phyloP scores from a whole-genome alignment of 1,140 invertebrate genomes.

The Lamellibrachia luymesi region DNA sequence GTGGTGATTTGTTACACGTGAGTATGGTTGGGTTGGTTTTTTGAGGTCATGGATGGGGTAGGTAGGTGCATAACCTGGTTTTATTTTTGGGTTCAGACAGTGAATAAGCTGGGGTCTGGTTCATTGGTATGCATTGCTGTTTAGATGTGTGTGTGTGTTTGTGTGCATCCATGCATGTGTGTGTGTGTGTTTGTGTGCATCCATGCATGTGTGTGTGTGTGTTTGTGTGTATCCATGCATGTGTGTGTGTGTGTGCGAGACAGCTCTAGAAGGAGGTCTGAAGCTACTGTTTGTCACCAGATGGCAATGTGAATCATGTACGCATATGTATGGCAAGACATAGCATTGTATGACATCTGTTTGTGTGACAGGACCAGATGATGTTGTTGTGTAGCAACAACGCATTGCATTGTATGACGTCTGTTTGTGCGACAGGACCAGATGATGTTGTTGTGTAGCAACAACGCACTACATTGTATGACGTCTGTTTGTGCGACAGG shows the following conservation, averaged over 20 bases:
- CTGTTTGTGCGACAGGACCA: background rate
- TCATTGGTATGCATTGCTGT: background rate
- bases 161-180: background rate
- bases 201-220: background rate
- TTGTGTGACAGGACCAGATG: background rate
- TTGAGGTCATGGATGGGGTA: background rate
- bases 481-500: background rate
- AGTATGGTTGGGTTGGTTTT: background rate
- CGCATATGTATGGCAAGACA: background rate
- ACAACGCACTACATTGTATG: background rate
- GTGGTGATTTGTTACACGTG: background rate
- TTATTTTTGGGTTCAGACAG: background rate
- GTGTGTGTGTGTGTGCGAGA: background rate
- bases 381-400: background rate
- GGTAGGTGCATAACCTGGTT: background rate
- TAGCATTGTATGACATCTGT: background rate
- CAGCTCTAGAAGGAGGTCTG: background rate
- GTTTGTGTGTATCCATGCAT: background rate
- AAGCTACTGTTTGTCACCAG: background rate
- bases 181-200: constrained; percentile 4
- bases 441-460: no score
- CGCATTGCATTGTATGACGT: no score
- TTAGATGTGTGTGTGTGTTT: background rate
- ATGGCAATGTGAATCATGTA: background rate
- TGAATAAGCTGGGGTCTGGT: background rate